Conservation (phyloP, 64 coral and sea anemone species). For the Acropora yongei region DNA sequence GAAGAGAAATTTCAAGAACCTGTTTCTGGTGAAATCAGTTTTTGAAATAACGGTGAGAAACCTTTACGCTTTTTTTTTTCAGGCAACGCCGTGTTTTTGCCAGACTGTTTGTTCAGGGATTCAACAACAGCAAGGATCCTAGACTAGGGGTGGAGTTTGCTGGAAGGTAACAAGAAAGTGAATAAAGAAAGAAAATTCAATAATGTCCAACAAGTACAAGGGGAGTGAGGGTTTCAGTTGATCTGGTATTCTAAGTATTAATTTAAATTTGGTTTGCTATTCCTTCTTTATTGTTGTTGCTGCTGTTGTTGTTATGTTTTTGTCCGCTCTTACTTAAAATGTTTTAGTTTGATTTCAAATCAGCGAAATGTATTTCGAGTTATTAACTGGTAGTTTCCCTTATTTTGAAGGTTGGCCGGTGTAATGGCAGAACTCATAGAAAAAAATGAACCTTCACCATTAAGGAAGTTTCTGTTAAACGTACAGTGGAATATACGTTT, state of each 20-base stretch:
- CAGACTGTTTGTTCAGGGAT: conserved; percentile 90
- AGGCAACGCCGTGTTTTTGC: conserved; percentile 96
- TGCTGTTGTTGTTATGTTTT: too few species aligned
- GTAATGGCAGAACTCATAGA: conserved; percentile 96
- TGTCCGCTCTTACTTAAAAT: too few species aligned
- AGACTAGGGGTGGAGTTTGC: conserved; percentile 96
- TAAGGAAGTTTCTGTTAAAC: conserved; percentile 89
- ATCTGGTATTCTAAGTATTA: too few species aligned
- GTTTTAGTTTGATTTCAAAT: too few species aligned
- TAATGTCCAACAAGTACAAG: too few species aligned
- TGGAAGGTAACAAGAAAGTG: conserved; percentile 79
- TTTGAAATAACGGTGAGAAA: too few species aligned
- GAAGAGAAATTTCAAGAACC: too few species aligned
- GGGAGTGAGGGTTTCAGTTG: too few species aligned
- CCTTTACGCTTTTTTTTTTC: not conserved
- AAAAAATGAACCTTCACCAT: conserved; percentile 89
- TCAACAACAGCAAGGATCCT: conserved; percentile 98
- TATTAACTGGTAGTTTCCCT: not conserved
- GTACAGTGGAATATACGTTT: conserved; percentile 93
- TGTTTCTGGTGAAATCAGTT: too few species aligned
- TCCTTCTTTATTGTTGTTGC: too few species aligned
- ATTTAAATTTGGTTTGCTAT: too few species aligned
- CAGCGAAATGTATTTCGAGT: not conserved
- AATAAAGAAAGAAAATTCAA: not conserved
- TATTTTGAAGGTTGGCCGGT: conserved; percentile 76